A percentile compares a stretch with the other conserved stretches of the same genome.
Evolutionary conservation across 2,888 invertebrate genomes (phyloP).

Genomic region (Drosophila ustulata): DNA sequence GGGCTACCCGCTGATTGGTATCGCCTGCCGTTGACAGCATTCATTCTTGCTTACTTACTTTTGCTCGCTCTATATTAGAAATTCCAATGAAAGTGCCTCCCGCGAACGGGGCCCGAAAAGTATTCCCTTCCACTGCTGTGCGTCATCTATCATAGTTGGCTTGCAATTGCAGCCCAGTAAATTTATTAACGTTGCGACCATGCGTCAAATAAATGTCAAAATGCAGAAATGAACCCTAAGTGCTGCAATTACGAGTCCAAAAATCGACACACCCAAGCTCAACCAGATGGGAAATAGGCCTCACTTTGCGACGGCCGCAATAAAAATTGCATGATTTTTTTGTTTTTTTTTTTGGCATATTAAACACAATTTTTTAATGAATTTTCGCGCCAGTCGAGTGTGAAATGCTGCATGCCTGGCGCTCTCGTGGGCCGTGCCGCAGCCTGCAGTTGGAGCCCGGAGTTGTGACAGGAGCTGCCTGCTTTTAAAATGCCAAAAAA

Average conservation of each 20-base stretch:
- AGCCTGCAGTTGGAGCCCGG: neutral
- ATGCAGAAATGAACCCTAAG: constrained; percentile 62
- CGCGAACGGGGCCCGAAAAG: constrained; percentile 32
- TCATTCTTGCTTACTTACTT: constrained; percentile 66
- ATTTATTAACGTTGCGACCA: constrained; percentile 73
- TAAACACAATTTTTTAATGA: constrained; percentile 80
- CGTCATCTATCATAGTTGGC: neutral
- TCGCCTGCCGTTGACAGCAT: constrained; percentile 81
- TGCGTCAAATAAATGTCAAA: constrained; percentile 83
- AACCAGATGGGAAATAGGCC: constrained; percentile 41
- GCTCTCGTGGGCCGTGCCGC: constrained; percentile 15
- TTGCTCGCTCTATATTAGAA: constrained; percentile 57
- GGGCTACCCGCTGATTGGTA: constrained; percentile 67
- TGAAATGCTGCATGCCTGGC: constrained; percentile 73
- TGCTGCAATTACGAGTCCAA: constrained; percentile 52
- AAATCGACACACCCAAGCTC: constrained; percentile 34
- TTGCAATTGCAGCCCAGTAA: constrained; percentile 48
- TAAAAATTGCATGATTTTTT: constrained; percentile 67
- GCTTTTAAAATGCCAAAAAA: constrained; percentile 74
- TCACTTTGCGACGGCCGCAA: constrained; percentile 48
- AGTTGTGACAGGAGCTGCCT: constrained; percentile 39
- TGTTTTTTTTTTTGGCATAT: constrained; percentile 66
- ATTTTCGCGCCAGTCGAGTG: constrained; percentile 84
- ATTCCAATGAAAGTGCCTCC: constrained; percentile 55
- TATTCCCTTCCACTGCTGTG: neutral